These are phyloP conservation scores for Eilema caniola DNA, from an alignment of 2,888 invertebrate species.

Conservation along the genomic window DNA sequence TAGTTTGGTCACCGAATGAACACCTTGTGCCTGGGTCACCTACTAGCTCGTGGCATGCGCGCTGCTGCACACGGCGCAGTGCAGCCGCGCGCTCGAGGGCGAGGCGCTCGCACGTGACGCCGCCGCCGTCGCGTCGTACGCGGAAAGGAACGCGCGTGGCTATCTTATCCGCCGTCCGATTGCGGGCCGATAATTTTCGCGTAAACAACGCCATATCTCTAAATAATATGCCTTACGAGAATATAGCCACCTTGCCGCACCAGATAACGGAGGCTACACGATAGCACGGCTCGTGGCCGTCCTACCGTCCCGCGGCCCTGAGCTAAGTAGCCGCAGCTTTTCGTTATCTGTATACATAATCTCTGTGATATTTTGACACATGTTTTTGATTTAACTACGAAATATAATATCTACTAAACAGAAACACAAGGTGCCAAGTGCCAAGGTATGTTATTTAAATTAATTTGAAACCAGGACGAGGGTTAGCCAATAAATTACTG, in stretches of 20 bases:
- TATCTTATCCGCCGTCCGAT: slow-evolving; percentile 58
- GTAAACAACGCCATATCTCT: slow-evolving; percentile 50
- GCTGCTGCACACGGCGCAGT: too few species aligned
- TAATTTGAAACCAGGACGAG: too few species aligned
- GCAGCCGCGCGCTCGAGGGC: too few species aligned
- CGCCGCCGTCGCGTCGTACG: slow-evolving; percentile 9
- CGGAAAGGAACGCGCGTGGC: slow-evolving; percentile 13
- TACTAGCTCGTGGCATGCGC: too few species aligned
- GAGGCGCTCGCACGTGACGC: slow-evolving; percentile 23
- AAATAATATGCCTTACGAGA: slow-evolving; percentile 20
- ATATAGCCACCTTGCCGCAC: slow-evolving; percentile 6
- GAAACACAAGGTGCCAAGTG: too few species aligned
- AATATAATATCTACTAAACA: neutral
- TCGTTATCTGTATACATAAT: neutral
- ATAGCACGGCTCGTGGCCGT: neutral
- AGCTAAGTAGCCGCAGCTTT: neutral
- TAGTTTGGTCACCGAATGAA: too few species aligned
- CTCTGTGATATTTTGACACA: slow-evolving; percentile 2
- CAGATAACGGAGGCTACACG: neutral
- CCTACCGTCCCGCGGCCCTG: neutral
- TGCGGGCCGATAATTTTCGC: slow-evolving; percentile 54
- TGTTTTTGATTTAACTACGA: neutral
- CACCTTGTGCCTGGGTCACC: too few species aligned
- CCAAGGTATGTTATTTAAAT: too few species aligned
- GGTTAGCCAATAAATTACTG: too few species aligned